Conservation (phyloP, 2,797 vertebrate genomes). For the Hybognathus amarus region DNA sequence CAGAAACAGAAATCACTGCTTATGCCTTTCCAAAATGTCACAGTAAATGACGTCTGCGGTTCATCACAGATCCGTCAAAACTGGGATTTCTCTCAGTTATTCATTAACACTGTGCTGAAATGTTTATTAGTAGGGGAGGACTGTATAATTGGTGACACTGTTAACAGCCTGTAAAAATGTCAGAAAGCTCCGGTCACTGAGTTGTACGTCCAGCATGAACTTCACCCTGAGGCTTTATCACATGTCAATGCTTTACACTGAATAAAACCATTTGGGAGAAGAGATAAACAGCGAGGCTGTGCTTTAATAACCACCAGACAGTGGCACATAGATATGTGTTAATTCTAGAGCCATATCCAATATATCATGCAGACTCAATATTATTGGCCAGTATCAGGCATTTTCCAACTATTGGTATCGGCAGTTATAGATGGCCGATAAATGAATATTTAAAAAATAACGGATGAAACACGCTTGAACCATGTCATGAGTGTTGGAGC, state of each 20-base stretch:
- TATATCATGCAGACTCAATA: too few species aligned
- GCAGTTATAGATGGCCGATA: too few species aligned
- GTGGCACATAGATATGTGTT: background rate
- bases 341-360: too few species aligned
- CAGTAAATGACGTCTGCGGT: background rate
- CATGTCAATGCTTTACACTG: background rate
- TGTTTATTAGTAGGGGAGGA: slow-evolving; percentile 12
- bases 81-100: background rate
- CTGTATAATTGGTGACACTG: slow-evolving; percentile 10
- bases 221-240: background rate
- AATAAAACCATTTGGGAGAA: background rate
- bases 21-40: background rate
- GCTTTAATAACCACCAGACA: background rate
- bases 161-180: background rate
- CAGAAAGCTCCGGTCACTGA: background rate
- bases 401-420: too few species aligned
- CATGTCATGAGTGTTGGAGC: too few species aligned
- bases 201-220: background rate
- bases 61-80: background rate
- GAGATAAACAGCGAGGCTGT: background rate
- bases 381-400: too few species aligned
- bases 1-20: background rate
- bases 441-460: too few species aligned
- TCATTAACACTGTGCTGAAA: slow-evolving; percentile 5
- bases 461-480: too few species aligned